phyloP scores from a whole-genome alignment of 2,888 invertebrate genomes.

The Synergus gifuensis region DNA sequence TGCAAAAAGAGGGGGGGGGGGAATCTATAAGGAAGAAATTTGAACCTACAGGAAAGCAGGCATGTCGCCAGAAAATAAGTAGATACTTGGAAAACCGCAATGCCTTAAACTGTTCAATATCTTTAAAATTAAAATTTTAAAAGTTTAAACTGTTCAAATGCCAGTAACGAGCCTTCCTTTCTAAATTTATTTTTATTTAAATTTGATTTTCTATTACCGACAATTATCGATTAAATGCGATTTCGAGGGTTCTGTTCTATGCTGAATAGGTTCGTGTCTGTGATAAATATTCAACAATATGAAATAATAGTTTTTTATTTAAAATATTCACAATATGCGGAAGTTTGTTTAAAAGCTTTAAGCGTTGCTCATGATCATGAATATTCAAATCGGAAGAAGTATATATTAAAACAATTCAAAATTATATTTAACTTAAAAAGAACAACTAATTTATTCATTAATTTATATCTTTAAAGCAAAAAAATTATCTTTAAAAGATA shows the following conservation, averaged over 20 bases:
- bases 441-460: not conserved
- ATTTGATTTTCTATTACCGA: too few species aligned
- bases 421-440: too few species aligned
- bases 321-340: not conserved
- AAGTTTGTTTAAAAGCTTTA: not conserved
- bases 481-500: not conserved
- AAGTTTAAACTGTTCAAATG: not conserved
- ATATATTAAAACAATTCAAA: too few species aligned
- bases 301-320: not conserved
- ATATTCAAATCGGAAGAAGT: not conserved
- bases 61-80: conserved; percentile 16
- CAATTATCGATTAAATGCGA: too few species aligned
- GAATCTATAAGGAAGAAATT: conserved; percentile 18
- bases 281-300: too few species aligned
- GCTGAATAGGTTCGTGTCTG: too few species aligned
- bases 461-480: not conserved
- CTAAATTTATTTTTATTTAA: not conserved
- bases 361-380: too few species aligned
- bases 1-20: not conserved
- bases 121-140: not conserved
- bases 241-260: too few species aligned
- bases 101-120: conserved; percentile 13
- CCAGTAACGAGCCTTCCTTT: not conserved
- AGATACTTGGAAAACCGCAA: conserved; percentile 26
- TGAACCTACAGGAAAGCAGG: conserved; percentile 7